phyloP scores from a whole-genome alignment of 2,888 invertebrate genomes.

The Trichogramma evanescens region DNA sequence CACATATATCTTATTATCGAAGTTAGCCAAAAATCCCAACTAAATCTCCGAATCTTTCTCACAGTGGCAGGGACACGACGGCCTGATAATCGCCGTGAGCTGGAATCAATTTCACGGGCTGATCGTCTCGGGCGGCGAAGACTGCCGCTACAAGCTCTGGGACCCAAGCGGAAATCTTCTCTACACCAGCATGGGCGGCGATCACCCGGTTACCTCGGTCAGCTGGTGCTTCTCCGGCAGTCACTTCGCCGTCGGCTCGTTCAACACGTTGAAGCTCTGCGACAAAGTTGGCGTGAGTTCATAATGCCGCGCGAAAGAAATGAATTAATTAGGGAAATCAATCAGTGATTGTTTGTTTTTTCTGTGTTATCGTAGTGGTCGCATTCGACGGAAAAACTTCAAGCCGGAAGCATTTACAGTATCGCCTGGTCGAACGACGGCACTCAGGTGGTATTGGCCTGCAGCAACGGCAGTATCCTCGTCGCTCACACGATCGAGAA shows the following conservation, averaged over 20 bases:
- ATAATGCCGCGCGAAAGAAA: neutral
- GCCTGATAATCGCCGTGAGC: slow-evolving; percentile 79
- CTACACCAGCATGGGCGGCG: slow-evolving; percentile 76
- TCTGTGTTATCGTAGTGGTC: slow-evolving; percentile 68
- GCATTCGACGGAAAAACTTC: slow-evolving; percentile 79
- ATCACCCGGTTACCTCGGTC: slow-evolving; percentile 84
- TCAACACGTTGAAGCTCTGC: slow-evolving; percentile 85
- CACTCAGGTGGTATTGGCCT: slow-evolving; percentile 91
- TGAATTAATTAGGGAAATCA: neutral
- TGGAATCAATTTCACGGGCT: slow-evolving; percentile 93
- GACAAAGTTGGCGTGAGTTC: slow-evolving; percentile 81
- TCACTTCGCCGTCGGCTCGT: slow-evolving; percentile 86
- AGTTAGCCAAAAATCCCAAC: neutral
- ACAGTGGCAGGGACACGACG: slow-evolving; percentile 96
- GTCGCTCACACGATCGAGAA: slow-evolving; percentile 87
- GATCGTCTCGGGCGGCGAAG: slow-evolving; percentile 93
- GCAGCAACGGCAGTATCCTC: slow-evolving; percentile 83
- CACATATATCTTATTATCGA: too few species aligned
- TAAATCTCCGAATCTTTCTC: slow-evolving; percentile 28
- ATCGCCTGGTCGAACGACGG: slow-evolving; percentile 93
- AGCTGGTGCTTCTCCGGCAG: slow-evolving; percentile 90
- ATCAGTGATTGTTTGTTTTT: neutral
- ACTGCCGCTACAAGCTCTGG: slow-evolving; percentile 90
- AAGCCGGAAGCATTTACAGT: slow-evolving; percentile 83
- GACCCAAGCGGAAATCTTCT: slow-evolving; percentile 83